phyloP scores from a whole-genome alignment of 2,888 invertebrate genomes.

The Merodon equestris region DNA sequence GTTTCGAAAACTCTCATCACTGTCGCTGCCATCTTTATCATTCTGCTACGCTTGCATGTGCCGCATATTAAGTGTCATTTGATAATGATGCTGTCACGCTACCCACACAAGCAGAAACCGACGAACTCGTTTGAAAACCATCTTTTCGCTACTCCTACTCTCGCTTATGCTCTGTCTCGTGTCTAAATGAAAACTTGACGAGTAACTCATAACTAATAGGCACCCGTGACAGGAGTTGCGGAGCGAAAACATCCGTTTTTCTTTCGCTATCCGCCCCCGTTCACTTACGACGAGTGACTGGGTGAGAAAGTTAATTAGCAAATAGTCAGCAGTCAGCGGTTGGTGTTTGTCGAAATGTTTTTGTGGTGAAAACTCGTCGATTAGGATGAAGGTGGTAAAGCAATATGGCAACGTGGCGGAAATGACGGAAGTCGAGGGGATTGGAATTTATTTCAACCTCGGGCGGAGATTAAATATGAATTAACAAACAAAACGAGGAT shows the following conservation, averaged over 20 bases:
- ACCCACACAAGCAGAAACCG: too few relatives aligned
- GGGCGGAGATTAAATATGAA: conserved; percentile 55
- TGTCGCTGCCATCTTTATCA: conserved; percentile 35
- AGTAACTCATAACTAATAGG: conserved; percentile 23
- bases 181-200: conserved; percentile 47
- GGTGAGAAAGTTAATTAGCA: conserved; percentile 53
- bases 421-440: not conserved
- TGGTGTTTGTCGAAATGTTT: conserved; percentile 33
- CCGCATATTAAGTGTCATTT: conserved; percentile 61
- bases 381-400: conserved; percentile 8
- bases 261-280: too few relatives aligned
- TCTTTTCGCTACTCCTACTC: conserved; percentile 13
- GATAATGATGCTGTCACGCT: conserved; percentile 25
- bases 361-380: conserved; percentile 42
- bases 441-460: not conserved
- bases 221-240: conserved; percentile 45
- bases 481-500: conserved; percentile 28
- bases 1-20: conserved; percentile 9
- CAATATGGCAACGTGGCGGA: too few relatives aligned
- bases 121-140: conserved; percentile 65
- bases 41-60: conserved; percentile 25
- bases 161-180: conserved; percentile 15
- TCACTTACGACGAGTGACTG: too few relatives aligned
- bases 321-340: conserved; percentile 62
- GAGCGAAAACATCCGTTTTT: conserved; percentile 54